Base-by-base conservation (phyloP, 1,140 invertebrate genomes). In the Globodera rostochiensis region DNA sequence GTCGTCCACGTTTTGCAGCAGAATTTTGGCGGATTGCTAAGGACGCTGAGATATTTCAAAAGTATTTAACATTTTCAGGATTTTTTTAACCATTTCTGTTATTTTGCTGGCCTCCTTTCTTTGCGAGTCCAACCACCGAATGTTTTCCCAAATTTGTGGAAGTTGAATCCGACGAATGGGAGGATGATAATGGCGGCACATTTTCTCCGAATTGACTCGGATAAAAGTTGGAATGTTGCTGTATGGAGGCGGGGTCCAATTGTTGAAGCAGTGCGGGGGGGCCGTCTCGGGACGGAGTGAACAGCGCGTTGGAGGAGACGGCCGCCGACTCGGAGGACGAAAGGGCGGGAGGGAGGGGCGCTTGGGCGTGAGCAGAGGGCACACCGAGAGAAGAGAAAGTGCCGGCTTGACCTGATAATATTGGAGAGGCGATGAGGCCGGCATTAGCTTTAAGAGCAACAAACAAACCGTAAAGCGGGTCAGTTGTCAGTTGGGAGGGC, bases 401-500 rank as follows among this genome's bases (percentile, higher is more conserved):
- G n/a, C 45, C 64, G 21, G 76, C 1, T 45, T 49, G 69, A 45
- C 69, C 70, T 78, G 76, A 6, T 11, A 50, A 4, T 36, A 50
- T 47, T 21, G 21, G 49, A 70, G 49, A 78, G 15, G 46, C 4
- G 47, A 25, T 66, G 19, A 19, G 8, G 36, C 46, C n/a, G 46
- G 3, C 36, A 21, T 57, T 21, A 36, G 2, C 0, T 36, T 36
- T 3, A 50, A 6, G 64, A 13, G 11, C 19, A 15, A 49, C 46
- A 50, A 57, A n/a, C 25, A 45, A n/a, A 78, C 76, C 64, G 70
- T 78, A 78, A 47, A 78, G 76, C 49, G 53, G 60, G 49, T 78
- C 76, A 13, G 45, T 8, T 19, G 60, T 64, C 11, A 78, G 70
- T 49, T 69, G 76, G 49, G 76, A 78, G 21, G 76, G 76, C 4